Percentiles rank a stretch among this genome's conserved stretches.
Conservation (phyloP, 2,888 invertebrate species). For the Osmoderma eremita region DNA sequence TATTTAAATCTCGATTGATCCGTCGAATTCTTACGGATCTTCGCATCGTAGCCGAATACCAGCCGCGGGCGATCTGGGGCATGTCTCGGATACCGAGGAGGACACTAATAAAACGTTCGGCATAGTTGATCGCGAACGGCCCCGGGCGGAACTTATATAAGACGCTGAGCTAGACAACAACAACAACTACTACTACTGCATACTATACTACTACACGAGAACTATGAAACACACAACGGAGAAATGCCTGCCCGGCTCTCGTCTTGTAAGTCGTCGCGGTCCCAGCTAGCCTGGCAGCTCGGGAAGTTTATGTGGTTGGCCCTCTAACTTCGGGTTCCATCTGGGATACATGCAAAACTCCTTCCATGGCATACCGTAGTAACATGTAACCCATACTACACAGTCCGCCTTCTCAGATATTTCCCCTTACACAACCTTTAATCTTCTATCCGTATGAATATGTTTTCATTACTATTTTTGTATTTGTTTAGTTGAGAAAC, state of each 20-base stretch:
- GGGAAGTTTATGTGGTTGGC: slow-evolving; percentile 65
- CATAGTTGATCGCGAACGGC: slow-evolving; percentile 61
- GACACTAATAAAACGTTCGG: slow-evolving; percentile 61
- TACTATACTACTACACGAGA: slow-evolving; percentile 35
- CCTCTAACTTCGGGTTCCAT: slow-evolving; percentile 60
- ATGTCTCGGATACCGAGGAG: slow-evolving; percentile 56
- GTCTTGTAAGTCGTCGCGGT: slow-evolving; percentile 54
- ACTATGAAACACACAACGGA: slow-evolving; percentile 46
- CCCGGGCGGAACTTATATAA: slow-evolving; percentile 57
- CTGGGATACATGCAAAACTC: slow-evolving; percentile 61
- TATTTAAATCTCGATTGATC: too few species aligned
- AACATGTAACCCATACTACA: slow-evolving; percentile 38
- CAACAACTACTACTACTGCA: slow-evolving; percentile 55
- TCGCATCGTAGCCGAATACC: slow-evolving; percentile 15
- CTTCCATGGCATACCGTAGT: slow-evolving; percentile 51
- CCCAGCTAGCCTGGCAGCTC: slow-evolving; percentile 60
- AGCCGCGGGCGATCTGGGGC: slow-evolving; percentile 42
- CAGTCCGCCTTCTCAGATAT: neutral
- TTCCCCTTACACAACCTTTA: neutral
- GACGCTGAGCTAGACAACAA: slow-evolving; percentile 58
- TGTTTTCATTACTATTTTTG: too few species aligned
- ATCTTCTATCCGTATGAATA: too few species aligned
- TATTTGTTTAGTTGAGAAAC: too few species aligned
- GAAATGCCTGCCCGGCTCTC: slow-evolving; percentile 56
- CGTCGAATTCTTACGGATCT: too few species aligned